Evolutionary conservation across 1,140 invertebrate genomes (phyloP).

Genomic region (Atopsyche davidsoni): DNA sequence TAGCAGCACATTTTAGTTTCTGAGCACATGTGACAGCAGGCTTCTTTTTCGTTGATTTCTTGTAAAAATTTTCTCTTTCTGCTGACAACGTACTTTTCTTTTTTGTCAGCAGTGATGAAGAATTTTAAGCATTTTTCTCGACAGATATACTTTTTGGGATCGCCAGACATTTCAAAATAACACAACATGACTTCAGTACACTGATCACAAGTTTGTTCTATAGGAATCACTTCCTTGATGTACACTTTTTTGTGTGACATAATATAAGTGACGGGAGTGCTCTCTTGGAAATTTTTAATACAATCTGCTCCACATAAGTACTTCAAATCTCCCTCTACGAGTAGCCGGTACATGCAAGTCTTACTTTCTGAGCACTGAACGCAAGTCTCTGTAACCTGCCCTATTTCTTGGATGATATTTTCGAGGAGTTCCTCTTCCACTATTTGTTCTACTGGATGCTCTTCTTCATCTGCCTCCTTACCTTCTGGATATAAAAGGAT

Average conservation of each 20-base stretch:
- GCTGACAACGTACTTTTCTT: slow-evolving; percentile 46
- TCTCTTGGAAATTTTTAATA: slow-evolving; percentile 32
- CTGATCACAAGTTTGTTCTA: slow-evolving; percentile 38
- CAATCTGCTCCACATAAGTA: slow-evolving; percentile 39
- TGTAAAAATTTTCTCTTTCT: slow-evolving; percentile 36
- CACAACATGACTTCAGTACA: slow-evolving; percentile 45
- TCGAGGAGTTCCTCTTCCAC: slow-evolving; percentile 34
- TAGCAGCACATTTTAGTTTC: slow-evolving; percentile 36
- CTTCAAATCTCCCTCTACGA: slow-evolving; percentile 34
- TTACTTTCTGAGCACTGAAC: slow-evolving; percentile 34
- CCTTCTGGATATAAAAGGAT: slow-evolving; percentile 34
- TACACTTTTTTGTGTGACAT: slow-evolving; percentile 38
- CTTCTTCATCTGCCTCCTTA: slow-evolving; percentile 33
- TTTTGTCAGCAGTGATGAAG: slow-evolving; percentile 47
- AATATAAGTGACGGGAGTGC: slow-evolving; percentile 34
- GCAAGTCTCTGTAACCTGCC: slow-evolving; percentile 31
- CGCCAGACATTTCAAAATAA: slow-evolving; percentile 51
- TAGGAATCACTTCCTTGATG: slow-evolving; percentile 40
- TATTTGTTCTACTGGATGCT: slow-evolving; percentile 21
- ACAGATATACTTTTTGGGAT: slow-evolving; percentile 48
- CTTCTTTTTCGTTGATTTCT: slow-evolving; percentile 34
- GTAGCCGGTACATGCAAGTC: slow-evolving; percentile 33
- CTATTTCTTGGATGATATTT: slow-evolving; percentile 34
- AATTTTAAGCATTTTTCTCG: slow-evolving; percentile 48
- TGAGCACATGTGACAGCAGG: slow-evolving; percentile 36